Conservation (phyloP, 37 sponge, comb jelly and placozoan genomes). For the Agelas oroides region DNA sequence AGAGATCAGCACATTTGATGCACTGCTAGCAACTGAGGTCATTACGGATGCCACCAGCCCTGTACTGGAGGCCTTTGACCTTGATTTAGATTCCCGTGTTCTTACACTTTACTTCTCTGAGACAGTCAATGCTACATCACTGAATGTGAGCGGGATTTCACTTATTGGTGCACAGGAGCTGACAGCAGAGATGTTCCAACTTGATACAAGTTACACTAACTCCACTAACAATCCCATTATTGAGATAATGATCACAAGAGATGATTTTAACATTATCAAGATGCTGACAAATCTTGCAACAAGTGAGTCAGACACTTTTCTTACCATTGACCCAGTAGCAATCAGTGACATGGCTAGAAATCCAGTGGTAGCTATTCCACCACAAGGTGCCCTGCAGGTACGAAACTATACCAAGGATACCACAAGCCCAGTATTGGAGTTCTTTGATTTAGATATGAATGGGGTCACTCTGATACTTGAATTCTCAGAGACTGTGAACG, state of each 20-base stretch:
- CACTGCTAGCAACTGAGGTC: constrained; percentile 22
- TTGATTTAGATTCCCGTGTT: constrained; percentile 72
- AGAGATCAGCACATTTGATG: constrained; percentile 14
- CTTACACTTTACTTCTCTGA: constrained; percentile 87
- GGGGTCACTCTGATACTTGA: constrained; percentile 58
- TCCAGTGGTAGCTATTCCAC: constrained; percentile 23
- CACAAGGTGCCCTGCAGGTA: constrained; percentile 46
- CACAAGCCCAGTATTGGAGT: constrained; percentile 56
- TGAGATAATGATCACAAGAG: constrained; percentile 45
- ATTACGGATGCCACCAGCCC: constrained; percentile 63
- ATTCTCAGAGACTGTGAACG: constrained; percentile 90
- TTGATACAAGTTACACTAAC: constrained; percentile 31
- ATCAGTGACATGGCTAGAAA: constrained; percentile 72
- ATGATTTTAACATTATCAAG: constrained; percentile 90
- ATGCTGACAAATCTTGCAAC: constrained; percentile 70
- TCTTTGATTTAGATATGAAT: constrained; percentile 86
- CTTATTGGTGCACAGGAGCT: constrained; percentile 44
- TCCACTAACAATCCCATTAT: constrained; percentile 52
- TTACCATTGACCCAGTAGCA: constrained; percentile 37
- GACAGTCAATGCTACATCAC: constrained; percentile 80
- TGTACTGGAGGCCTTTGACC: constrained; percentile 57
- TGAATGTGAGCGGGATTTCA: constrained; percentile 60
- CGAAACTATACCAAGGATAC: constrained; percentile 62
- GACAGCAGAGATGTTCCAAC: constrained; percentile 32
- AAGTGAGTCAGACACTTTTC: constrained; percentile 52